phyloP scores from a whole-genome alignment of 2,888 invertebrate species.

The Andrena chrysosceles region DNA sequence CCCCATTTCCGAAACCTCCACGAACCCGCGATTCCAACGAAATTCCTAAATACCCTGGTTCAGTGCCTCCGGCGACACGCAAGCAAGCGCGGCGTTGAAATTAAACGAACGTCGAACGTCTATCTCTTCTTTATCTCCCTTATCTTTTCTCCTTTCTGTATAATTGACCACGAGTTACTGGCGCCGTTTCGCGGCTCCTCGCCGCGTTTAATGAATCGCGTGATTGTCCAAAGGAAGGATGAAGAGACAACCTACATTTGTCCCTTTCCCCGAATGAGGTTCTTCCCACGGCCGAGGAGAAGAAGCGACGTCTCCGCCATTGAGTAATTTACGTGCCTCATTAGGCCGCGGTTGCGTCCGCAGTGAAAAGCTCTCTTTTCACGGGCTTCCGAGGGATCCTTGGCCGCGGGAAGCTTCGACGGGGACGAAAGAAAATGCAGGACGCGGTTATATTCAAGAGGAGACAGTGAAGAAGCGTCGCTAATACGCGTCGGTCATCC shows the following conservation, averaged over 20 bases:
- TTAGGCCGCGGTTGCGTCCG: slow-evolving; percentile 68
- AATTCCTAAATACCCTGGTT: neutral
- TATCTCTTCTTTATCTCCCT: neutral
- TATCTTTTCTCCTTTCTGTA: neutral
- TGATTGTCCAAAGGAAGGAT: slow-evolving; percentile 42
- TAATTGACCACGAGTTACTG: slow-evolving; percentile 6
- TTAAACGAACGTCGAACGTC: slow-evolving; percentile 14
- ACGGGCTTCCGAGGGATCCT: slow-evolving; percentile 55
- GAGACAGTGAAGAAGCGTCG: slow-evolving; percentile 33
- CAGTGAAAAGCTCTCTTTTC: slow-evolving; percentile 69
- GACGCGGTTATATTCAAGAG: slow-evolving; percentile 40
- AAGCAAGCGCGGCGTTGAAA: slow-evolving; percentile 6
- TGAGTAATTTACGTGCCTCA: slow-evolving; percentile 71
- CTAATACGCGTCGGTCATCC: slow-evolving; percentile 56
- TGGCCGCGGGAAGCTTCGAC: neutral
- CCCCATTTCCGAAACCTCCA: neutral
- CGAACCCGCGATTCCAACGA: neutral
- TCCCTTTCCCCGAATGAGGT: slow-evolving; percentile 53
- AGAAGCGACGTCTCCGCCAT: slow-evolving; percentile 65
- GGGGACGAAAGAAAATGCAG: slow-evolving; percentile 35
- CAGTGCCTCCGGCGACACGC: neutral
- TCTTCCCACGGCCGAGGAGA: slow-evolving; percentile 44
- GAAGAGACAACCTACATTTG: slow-evolving; percentile 69
- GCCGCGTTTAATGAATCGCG: slow-evolving; percentile 43
- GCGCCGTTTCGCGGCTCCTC: neutral